Evolutionary conservation across 2,888 invertebrate species (phyloP), one percentile per base, ranked within the genome.

Genomic region (Hirtodrosophila histrioides): DNA sequence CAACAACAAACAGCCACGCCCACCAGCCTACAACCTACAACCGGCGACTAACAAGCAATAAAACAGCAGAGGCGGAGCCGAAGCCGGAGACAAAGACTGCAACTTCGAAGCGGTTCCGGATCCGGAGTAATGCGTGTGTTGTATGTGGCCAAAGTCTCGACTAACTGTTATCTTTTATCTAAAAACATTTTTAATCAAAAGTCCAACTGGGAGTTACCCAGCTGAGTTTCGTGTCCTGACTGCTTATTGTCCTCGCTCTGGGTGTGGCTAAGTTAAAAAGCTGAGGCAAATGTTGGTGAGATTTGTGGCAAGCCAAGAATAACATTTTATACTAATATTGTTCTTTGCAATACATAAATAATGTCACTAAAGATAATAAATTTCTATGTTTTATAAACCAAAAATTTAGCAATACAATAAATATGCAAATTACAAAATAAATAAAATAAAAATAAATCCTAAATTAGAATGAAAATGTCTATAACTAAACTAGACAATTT

Each of bases 141-240:
- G 3, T 49, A 48, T 39, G 54, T 54, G 45, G 39, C 27, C 12
- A 40, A 53, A 46, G 54, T 57, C 50, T 36, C 51, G 61, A 51
- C 65, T 67, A 41, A 60, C 63, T 57, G 50, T 68, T 72, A 79
- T 79, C 83, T 70, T 61, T 49, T 57, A 75, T 75, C 75, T 80
- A 53, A 68, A 80, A 80, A 75, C 81, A 83, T 75, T 84, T 81
- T 80, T 81, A 80, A 81, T 81, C 84, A 77, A 81, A 83, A 70
- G 64, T 70, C 67, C 53, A 12, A 11, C n/a, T 58, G 63, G 56
- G 55, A 33, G 55, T 33, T 35, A 11, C 10, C 35, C 33, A 33
- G 39, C 37, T 17, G 36, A 55, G 27, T 27, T 27, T 6, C 6
- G 27, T 27, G 27, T 4, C 27, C 6, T 27, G 27, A 29, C 43